Evolutionary conservation across 2,113 vertebrate species (phyloP), one percentile per base, ranked within the genome.

Genomic region (Phalacrocorax brasilianus): DNA sequence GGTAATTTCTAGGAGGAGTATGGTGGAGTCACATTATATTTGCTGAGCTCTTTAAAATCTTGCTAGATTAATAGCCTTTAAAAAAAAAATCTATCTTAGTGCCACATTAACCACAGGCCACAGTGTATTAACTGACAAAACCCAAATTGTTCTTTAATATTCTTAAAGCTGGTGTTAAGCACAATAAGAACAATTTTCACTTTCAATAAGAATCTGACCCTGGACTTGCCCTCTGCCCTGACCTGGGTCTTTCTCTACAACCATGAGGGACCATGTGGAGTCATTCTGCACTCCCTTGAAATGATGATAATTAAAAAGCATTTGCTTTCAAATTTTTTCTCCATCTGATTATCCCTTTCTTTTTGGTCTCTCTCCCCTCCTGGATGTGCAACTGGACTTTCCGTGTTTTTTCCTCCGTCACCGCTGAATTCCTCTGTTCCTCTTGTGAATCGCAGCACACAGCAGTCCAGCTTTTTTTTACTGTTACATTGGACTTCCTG

Each of bases 91-190:
- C 88, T 94, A 24, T 93, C 87, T 88, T 85, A 95, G 94, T 93
- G 93, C 85, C 95, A 97, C 96, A 96, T 96, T 97, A 97, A 97
- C 89, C 93, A 75, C 89, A 85, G 72, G 89, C 94, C 95, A 94
- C 92, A 95, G 96, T 94, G 88, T 95, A 97, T 97, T 97, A 97
- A 92, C 88, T 95, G 93, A 97, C 97, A 97, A 96, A 96, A 92
- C 94, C 89, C 74, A 97, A 97, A 97, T 97, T 97, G 96, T 97
- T 95, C 97, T 96, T 97, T 97, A 97, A 97, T 97, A 97, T 97
- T 97, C 97, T 85, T 97, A 97, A 97, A 97, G 97, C 96, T 97
- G 97, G 77, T 97, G 97, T 97, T 97, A 97, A 97, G 97, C 95
- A 97, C 97, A 97, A 97, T 97, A 95, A 86, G 91, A 95, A 96